These are phyloP conservation scores for Peromyscus californicus DNA, from an alignment of 2,113 vertebrate species.

Conservation along the genomic window DNA sequence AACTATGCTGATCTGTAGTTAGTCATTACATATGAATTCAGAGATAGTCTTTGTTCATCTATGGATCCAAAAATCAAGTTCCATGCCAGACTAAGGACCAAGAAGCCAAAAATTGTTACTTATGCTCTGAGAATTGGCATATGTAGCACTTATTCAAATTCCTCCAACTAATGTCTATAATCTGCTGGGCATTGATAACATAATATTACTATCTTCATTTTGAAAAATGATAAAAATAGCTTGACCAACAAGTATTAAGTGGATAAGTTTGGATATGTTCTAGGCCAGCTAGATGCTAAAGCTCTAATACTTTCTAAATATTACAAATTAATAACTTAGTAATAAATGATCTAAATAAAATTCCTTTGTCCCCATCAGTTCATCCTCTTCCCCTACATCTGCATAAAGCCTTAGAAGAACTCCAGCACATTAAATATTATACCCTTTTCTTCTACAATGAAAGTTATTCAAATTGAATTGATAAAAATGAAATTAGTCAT, in stretches of 20 bases:
- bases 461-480: not conserved
- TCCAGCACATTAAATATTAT: not conserved
- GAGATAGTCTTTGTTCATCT: not conserved
- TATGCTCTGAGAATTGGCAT: not conserved
- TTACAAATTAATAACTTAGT: slow-evolving; percentile 1
- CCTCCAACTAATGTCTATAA: not conserved
- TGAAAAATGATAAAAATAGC: not conserved
- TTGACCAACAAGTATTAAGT: not conserved
- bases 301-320: slow-evolving; percentile 16
- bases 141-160: not conserved
- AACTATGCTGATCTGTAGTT: not conserved
- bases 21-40: not conserved
- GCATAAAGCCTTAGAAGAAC: slow-evolving; percentile 10
- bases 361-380: not conserved
- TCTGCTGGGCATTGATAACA: not conserved
- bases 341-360: not conserved
- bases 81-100: not conserved
- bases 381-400: not conserved
- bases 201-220: not conserved
- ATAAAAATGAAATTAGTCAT: slow-evolving; percentile 52
- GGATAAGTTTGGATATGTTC: not conserved
- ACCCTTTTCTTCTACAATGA: slow-evolving; percentile 46
- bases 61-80: not conserved
- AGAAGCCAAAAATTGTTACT: not conserved
- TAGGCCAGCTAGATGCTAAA: not conserved